phyloP scores from a whole-genome alignment of 2,113 vertebrate genomes.

The cattle (Bos taurus) region ARS-UCD2.0 NC_037331.1:67280501-67281000 shows the following conservation, averaged over 20 bases:
- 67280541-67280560: conserved; percentile 63
- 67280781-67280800: neutral
- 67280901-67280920: neutral
- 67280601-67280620: neutral
- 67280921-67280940: neutral
- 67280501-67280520: conserved; percentile 57
- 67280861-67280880: neutral
- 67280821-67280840: neutral
- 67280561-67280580: conserved; percentile 34
- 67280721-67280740: neutral
- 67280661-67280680: neutral
- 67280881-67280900: neutral
- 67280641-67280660: neutral
- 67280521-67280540: conserved; percentile 65
- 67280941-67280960: neutral
- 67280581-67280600: conserved; percentile 60
- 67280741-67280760: neutral
- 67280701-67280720: neutral
- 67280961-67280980: neutral
- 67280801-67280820: neutral
- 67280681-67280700: neutral
- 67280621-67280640: neutral
- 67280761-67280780: neutral
- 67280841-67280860: neutral
- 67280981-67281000: neutral